Base-by-base conservation (phyloP, 2,113 vertebrate genomes). In the Petroica traversi region DNA sequence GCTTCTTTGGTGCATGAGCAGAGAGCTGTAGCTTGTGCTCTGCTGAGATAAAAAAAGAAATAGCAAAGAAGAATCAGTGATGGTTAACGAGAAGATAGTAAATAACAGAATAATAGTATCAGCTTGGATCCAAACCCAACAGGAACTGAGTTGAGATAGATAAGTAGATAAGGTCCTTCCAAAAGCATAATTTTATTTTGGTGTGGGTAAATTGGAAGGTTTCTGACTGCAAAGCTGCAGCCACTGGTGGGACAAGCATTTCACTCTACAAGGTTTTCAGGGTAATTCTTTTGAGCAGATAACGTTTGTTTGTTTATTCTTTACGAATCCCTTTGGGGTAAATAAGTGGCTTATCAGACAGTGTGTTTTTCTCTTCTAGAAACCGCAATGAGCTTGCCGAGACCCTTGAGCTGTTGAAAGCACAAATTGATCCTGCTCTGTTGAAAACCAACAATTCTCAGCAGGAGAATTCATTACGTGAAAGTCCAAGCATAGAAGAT, bases 361-460 rank as follows among this genome's bases (percentile, higher is more conserved):
- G 13, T 25, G 2, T 64, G 28, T 73, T 66, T 94, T 85, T 89
- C 49, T 89, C 78, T 45, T 95, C 54, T 97, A 99, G 99, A 97
- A 99, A 98, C 79, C 98, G 99, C 82, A 99, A 99, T 9, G 99
- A 99, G 66, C 98, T 99, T 87, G 99, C 99, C 0, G 99, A 99
- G 94, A 99, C 99, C 69, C 98, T 99, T 81, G 99, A 99, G 58
- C 98, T 99, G 80, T 95, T 99, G 92, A 99, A 99, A 98, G 98
- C 98, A 51, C 99, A 99, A 94, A 98, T 99, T 19, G 98, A 99
- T 73, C 98, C 98, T 38, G 98, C 98, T 48, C 96, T 98, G 41
- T 78, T 99, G 89, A 99, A 98, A 93, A 98, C 87, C 78, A 97
- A 88, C 74, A 98, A 83, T 38, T 83, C 96, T 69, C 98, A 98